Evolutionary conservation across 2,888 invertebrate species (phyloP).

Genomic region (Oscheius myriophilus): DNA sequence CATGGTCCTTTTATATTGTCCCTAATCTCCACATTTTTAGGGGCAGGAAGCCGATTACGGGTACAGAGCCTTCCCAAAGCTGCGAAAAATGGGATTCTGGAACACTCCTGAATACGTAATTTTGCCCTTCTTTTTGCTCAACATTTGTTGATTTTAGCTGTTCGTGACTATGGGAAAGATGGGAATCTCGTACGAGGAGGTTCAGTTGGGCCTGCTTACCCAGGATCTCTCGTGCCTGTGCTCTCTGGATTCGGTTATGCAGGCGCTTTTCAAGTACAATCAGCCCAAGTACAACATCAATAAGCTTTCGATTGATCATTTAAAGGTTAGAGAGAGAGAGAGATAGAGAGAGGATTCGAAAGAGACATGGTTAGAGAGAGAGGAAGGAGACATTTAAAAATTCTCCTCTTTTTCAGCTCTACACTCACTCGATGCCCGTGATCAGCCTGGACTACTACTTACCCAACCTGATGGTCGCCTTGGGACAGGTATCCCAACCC

Average conservation of each 20-base stretch:
- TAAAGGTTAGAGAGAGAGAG: constrained; percentile 30
- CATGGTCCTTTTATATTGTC: neutral
- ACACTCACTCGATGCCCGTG: constrained; percentile 46
- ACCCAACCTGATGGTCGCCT: constrained; percentile 38
- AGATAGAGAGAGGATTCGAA: too few species aligned
- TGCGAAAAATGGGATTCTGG: constrained; percentile 42
- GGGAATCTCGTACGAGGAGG: constrained; percentile 19
- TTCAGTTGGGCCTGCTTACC: constrained; percentile 36
- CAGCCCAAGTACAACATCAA: constrained; percentile 27
- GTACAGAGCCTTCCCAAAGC: constrained; percentile 22
- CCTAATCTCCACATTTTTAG: neutral
- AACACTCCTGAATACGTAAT: constrained; percentile 40
- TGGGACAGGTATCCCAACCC: constrained; percentile 6
- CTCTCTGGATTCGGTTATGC: constrained; percentile 46
- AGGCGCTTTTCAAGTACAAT: constrained; percentile 44
- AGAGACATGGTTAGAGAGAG: too few species aligned
- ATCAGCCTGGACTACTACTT: constrained; percentile 45
- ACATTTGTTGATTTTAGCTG: constrained; percentile 22
- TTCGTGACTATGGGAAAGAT: constrained; percentile 35
- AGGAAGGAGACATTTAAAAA: too few species aligned
- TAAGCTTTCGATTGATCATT: constrained; percentile 27
- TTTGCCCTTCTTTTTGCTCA: neutral
- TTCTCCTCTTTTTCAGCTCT: constrained; percentile 33
- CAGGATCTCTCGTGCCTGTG: constrained; percentile 37
- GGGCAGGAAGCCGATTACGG: constrained; percentile 7